Evolutionary conservation across 2,888 invertebrate genomes (phyloP).

Genomic region (Drosophila algonquin): DNA sequence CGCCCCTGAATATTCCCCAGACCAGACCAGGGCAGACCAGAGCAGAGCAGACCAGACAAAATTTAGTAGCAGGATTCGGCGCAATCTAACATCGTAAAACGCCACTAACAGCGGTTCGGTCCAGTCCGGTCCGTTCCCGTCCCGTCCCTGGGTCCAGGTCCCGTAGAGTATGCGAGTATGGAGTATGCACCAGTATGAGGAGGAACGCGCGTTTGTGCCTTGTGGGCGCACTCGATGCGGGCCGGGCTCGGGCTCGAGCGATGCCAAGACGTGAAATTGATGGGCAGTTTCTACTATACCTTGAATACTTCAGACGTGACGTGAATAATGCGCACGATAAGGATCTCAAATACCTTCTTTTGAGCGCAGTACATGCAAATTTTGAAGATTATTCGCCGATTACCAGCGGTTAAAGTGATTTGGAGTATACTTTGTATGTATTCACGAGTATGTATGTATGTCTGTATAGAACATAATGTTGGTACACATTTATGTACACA

Average conservation of each 20-base stretch:
- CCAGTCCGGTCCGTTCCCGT: background rate
- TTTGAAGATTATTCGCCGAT: conserved; percentile 81
- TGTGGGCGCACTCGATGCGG: conserved; percentile 11
- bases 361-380: conserved; percentile 79
- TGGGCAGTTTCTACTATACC: conserved; percentile 63
- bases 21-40: conserved; percentile 33
- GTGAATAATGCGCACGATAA: conserved; percentile 81
- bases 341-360: conserved; percentile 74
- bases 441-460: conserved; percentile 6
- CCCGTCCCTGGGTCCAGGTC: background rate
- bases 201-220: conserved; percentile 32
- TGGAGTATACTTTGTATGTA: conserved; percentile 28
- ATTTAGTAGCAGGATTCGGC: conserved; percentile 64
- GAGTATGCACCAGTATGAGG: background rate
- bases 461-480: conserved; percentile 14
- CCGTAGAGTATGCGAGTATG: background rate
- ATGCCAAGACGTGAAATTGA: conserved; percentile 59
- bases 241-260: conserved; percentile 1
- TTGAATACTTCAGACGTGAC: conserved; percentile 79
- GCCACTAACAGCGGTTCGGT: background rate
- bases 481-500: conserved; percentile 31
- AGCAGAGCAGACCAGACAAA: conserved; percentile 39
- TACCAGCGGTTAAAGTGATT: conserved; percentile 79
- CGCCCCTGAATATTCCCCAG: conserved; percentile 51
- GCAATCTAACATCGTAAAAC: conserved; percentile 54